Percentiles rank a stretch among this genome's conserved stretches.
phyloP scores from a whole-genome alignment of 2,113 vertebrate genomes.

The Scomber japonicus region DNA sequence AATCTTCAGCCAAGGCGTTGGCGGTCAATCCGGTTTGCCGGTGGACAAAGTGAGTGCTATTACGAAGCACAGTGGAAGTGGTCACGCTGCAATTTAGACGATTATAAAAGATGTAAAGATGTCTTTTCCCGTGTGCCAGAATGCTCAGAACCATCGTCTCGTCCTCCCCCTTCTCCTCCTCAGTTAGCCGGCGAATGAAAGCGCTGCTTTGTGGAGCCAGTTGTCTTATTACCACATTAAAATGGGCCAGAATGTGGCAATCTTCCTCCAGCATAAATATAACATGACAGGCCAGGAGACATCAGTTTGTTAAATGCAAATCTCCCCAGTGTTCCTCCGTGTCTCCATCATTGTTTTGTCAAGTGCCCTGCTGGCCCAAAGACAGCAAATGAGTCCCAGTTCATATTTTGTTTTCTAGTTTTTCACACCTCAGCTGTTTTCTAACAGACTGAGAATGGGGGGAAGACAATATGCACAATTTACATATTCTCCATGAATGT shows the following conservation, averaged over 20 bases:
- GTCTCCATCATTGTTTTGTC: slow-evolving; percentile 85
- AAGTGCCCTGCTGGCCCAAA: slow-evolving; percentile 81
- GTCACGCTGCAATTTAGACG: slow-evolving; percentile 64
- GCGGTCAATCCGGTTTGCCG: slow-evolving; percentile 49
- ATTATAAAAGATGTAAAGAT: slow-evolving; percentile 70
- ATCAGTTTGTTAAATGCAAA: slow-evolving; percentile 86
- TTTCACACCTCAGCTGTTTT: slow-evolving; percentile 79
- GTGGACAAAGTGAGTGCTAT: slow-evolving; percentile 57
- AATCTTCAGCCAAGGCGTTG: slow-evolving; percentile 22
- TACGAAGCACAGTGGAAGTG: slow-evolving; percentile 49
- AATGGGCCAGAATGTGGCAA: slow-evolving; percentile 65
- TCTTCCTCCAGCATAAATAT: slow-evolving; percentile 78
- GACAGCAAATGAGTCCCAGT: slow-evolving; percentile 77
- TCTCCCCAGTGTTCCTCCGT: slow-evolving; percentile 73
- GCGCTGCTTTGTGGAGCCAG: slow-evolving; percentile 56
- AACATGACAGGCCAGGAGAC: slow-evolving; percentile 83
- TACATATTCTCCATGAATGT: slow-evolving; percentile 60
- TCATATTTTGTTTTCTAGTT: slow-evolving; percentile 69
- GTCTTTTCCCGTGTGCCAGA: slow-evolving; percentile 48
- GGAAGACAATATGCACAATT: slow-evolving; percentile 59
- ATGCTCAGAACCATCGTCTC: slow-evolving; percentile 50
- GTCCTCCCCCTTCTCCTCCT: slow-evolving; percentile 53
- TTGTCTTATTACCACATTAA: slow-evolving; percentile 78
- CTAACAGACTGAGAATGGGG: slow-evolving; percentile 49
- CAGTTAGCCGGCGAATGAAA: slow-evolving; percentile 56